phyloP scores from a whole-genome alignment of 2,888 invertebrate genomes.

The Tachina lurida region DNA sequence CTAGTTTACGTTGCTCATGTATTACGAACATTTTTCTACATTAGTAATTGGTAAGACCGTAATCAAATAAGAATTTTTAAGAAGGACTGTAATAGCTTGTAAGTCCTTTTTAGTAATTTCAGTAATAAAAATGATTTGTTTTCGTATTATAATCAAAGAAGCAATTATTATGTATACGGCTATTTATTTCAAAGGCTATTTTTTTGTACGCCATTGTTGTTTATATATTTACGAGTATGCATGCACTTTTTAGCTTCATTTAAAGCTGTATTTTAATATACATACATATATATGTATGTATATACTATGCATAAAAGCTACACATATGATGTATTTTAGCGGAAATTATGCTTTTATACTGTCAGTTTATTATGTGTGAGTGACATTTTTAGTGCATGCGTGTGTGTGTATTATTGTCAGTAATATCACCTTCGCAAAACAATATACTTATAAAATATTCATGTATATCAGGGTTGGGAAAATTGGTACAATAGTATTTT shows the following conservation, averaged over 20 bases:
- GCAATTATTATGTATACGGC: too few relatives aligned
- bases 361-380: slow-evolving; percentile 46
- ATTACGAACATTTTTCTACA: too few relatives aligned
- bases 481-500: too few relatives aligned
- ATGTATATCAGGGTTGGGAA: neutral
- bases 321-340: slow-evolving; percentile 65
- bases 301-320: slow-evolving; percentile 24
- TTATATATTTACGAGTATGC: neutral
- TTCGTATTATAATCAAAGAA: too few relatives aligned
- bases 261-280: slow-evolving; percentile 49
- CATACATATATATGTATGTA: neutral
- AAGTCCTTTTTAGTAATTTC: too few relatives aligned
- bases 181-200: neutral
- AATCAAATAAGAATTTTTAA: too few relatives aligned
- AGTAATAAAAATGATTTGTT: too few relatives aligned
- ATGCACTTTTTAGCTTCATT: neutral
- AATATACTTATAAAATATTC: neutral
- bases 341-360: slow-evolving; percentile 66
- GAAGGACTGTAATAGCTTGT: too few relatives aligned
- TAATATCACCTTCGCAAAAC: neutral
- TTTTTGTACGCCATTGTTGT: neutral
- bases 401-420: neutral
- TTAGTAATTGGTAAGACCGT: too few relatives aligned
- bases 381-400: slow-evolving; percentile 24
- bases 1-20: too few relatives aligned